A percentile compares a stretch with the other conserved stretches of the same genome.
Evolutionary conservation across 2,797 vertebrate species (phyloP).

Genomic region (Knipowitschia caucasica): DNA sequence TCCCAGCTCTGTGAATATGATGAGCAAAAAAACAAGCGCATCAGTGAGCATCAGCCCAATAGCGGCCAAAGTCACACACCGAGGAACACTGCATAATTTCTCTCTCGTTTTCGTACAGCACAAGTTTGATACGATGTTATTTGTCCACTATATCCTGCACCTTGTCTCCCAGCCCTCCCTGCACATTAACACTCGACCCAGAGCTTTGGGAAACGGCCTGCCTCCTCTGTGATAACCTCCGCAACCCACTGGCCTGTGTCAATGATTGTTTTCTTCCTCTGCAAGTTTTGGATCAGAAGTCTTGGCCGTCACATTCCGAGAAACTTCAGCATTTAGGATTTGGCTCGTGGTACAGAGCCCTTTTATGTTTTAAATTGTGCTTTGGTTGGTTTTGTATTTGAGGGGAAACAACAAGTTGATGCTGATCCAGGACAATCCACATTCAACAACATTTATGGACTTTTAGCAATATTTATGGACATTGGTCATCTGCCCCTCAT

Average conservation of each 20-base stretch:
- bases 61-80: not conserved
- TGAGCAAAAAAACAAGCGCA: slow-evolving; percentile 6
- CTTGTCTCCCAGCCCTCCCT: not conserved
- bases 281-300: slow-evolving; percentile 8
- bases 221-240: slow-evolving; percentile 6
- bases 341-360: not conserved
- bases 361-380: not conserved
- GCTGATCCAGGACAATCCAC: no score
- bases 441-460: no score
- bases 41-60: slow-evolving; percentile 12
- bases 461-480: no score
- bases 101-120: not conserved
- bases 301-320: slow-evolving; percentile 2
- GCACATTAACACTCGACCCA: not conserved
- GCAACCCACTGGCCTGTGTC: slow-evolving; percentile 2
- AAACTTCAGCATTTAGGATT: not conserved
- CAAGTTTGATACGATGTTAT: not conserved
- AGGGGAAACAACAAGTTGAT: no score
- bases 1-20: slow-evolving; percentile 7
- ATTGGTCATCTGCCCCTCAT: no score
- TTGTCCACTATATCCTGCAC: not conserved
- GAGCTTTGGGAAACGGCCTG: slow-evolving; percentile 3
- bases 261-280: slow-evolving; percentile 5
- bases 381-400: not conserved
- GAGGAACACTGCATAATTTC: not conserved